Percentiles rank a stretch among this genome's conserved stretches.
Evolutionary conservation across 1,140 invertebrate genomes (phyloP).

Genomic region (Eciton burchellii): DNA sequence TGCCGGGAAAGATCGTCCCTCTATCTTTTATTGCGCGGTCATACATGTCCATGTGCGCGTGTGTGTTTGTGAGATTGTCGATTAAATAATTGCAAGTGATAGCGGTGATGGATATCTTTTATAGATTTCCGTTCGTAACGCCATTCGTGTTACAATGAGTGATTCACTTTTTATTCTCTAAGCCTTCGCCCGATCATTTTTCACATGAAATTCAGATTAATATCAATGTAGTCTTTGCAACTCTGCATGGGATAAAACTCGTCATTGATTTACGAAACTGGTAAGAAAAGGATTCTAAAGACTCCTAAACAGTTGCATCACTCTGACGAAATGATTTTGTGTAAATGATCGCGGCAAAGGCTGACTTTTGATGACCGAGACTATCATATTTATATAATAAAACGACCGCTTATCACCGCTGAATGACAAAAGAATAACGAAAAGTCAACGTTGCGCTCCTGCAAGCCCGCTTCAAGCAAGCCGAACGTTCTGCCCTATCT

Average conservation of each 20-base stretch:
- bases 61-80: no score
- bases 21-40: no score
- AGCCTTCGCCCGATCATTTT: neutral
- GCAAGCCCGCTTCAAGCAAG: neutral
- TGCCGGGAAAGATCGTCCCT: neutral
- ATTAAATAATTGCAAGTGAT: constrained; percentile 6
- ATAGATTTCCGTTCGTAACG: neutral
- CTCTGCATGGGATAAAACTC: no score
- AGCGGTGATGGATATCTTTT: neutral
- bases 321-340: constrained; percentile 1
- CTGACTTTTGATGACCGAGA: neutral
- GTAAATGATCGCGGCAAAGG: neutral
- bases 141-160: neutral
- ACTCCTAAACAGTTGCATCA: no score
- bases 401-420: constrained; percentile 2
- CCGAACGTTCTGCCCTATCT: constrained; percentile 63
- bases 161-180: constrained; percentile 7
- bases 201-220: constrained; percentile 4
- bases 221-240: neutral
- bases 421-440: neutral
- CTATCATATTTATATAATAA: neutral
- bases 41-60: no score
- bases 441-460: constrained; percentile 37
- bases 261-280: no score
- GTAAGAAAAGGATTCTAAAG: neutral